Base-by-base conservation (phyloP, 1,140 invertebrate genomes). In the Palaemon carinicauda region DNA sequence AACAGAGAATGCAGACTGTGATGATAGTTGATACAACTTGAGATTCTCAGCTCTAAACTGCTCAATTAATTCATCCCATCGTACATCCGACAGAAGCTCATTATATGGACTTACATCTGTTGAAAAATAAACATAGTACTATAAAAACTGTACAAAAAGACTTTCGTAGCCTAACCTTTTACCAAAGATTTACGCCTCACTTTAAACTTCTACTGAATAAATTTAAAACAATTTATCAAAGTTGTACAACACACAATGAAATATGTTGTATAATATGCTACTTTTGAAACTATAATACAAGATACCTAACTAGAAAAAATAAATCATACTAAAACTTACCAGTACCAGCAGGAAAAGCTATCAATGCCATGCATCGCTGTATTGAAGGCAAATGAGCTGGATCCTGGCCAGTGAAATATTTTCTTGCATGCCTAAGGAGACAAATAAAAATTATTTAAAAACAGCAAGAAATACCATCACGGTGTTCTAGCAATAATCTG, bases 21-120 rank as follows among this genome's bases (percentile, higher is more conserved):
- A 95, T 53, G 96, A 96, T 50, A 99, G 92, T 92, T 99, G 98
- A 92, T 98, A 98, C 41, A 99, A 93, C 89, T 97, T 95, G 91
- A 97, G 98, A 92, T 98, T 98, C 92, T 98, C 98, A 90, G 96
- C 94, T 24, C 98, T 94, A 92, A 99, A 99, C 92, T 98, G 96
- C 88, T 95, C 93, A 80, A 98, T 96, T 31, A 99, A 92, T 86
- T 94, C 93, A 31, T 95, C 92, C 98, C 98, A 99, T 84, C 95
- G 93, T 3, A 89, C 92, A 83, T 93, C 93, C 90, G 95, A 93
- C 24, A 96, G 91, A 24, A 96, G 91, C 90, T 95, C 94, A 92
- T 94, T 94, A 88, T 95, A 95, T 24, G 94, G 94, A 86, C 93
- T 93, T 21, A 94, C 90, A 54, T 91, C 90, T 90, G 82, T 19